Evolutionary conservation across 92 coral and sea anemone genomes (phyloP).

Genomic region (Porites lobata): DNA sequence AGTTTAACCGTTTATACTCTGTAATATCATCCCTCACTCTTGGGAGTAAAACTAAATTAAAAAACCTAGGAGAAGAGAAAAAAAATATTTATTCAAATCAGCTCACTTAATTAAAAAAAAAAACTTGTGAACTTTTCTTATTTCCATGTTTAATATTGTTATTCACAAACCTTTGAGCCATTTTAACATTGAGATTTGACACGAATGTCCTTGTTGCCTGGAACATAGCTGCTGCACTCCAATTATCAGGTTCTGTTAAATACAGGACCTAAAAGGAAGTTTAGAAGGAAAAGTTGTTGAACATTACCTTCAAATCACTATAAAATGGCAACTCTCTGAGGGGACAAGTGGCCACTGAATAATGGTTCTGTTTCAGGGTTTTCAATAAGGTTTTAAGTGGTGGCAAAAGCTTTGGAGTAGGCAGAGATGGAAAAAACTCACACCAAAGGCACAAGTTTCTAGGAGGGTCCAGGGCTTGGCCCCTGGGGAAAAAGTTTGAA

Average conservation of each 20-base stretch:
- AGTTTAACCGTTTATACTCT: slow-evolving; percentile 95
- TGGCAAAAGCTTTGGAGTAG: no score
- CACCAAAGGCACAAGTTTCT: no score
- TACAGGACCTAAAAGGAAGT: slow-evolving; percentile 74
- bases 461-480: no score
- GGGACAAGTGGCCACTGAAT: no score
- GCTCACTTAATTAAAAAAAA: neutral
- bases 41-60: slow-evolving; percentile 90
- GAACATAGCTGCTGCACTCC: slow-evolving; percentile 99
- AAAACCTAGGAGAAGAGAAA: slow-evolving; percentile 69
- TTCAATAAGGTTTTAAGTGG: no score
- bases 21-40: slow-evolving; percentile 97
- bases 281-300: neutral
- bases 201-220: slow-evolving; percentile 98
- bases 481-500: no score
- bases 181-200: slow-evolving; percentile 94
- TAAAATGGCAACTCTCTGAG: no score
- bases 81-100: neutral
- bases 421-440: no score
- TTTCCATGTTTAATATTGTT: neutral
- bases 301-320: no score
- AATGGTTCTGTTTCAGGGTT: no score
- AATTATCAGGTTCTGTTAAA: slow-evolving; percentile 93
- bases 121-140: no score
- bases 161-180: slow-evolving; percentile 94